These are phyloP conservation scores for Toxotes chatareus DNA, from an alignment of 2,113 vertebrate genomes.

Conservation along the genomic window DNA sequence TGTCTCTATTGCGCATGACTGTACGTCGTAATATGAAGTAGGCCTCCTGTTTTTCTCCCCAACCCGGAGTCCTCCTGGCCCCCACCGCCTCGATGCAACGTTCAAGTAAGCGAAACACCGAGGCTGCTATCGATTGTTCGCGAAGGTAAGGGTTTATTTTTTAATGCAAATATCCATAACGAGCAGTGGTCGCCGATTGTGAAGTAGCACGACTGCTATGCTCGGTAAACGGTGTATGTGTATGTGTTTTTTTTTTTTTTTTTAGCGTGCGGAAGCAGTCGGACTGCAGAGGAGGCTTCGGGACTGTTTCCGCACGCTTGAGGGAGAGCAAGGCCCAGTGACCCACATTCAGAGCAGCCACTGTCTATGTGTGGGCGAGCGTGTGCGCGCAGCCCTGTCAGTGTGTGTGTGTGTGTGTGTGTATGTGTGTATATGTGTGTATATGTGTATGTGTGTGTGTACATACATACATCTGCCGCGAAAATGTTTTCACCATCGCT, in stretches of 20 bases:
- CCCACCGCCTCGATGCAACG: conserved; percentile 75
- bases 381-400: conserved; percentile 40
- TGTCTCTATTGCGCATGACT: conserved; percentile 82
- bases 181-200: not conserved
- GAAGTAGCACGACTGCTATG: not conserved
- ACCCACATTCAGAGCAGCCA: conserved; percentile 82
- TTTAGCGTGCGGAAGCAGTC: conserved; percentile 66
- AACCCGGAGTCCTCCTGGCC: conserved; percentile 74
- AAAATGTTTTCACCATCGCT: conserved; percentile 74
- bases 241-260: conserved; percentile 1
- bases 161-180: not conserved
- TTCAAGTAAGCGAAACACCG: conserved; percentile 74
- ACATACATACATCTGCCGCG: conserved; percentile 76
- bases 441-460: conserved; percentile 29
- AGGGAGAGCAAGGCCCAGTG: conserved; percentile 84
- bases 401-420: conserved; percentile 29
- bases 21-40: conserved; percentile 78
- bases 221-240: conserved; percentile 17
- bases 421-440: conserved; percentile 10
- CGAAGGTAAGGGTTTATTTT: conserved; percentile 58
- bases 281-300: conserved; percentile 74
- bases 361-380: conserved; percentile 57
- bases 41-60: conserved; percentile 83
- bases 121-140: conserved; percentile 51
- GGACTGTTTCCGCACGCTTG: conserved; percentile 81